Base-by-base conservation (phyloP, 2,797 vertebrate genomes). In the Selene dorsalis region DNA sequence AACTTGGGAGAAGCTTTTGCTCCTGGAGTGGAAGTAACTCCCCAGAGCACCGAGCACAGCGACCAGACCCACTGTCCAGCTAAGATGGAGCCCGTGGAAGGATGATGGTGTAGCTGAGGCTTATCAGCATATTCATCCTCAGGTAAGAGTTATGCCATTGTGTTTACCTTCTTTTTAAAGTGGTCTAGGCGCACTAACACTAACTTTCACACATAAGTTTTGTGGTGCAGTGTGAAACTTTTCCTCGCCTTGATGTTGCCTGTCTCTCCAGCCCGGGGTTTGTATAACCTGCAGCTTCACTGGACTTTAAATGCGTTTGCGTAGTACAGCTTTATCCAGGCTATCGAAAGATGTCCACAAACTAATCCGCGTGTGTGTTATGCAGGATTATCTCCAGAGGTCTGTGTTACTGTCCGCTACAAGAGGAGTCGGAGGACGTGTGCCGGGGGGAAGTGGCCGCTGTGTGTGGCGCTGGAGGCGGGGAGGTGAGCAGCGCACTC, bases 291-390 rank as follows among this genome's bases (percentile, higher is more conserved):
- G 58, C 64, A 38, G 63, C 74, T n/a, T 20, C 24, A n/a, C 4
- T 7, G 18, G 30, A 20, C 56, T 16, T 13, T 30, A 45, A 20
- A 4, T 53, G 50, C 16, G 71, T 64, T 39, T 52, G 73, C 28
- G 38, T 22, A 11, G 38, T n/a, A 2, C 45, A 16, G 14, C 10
- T 79, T 65, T 17, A 74, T 55, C 48, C 55, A 45, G 47, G 7
- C 59, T 45, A 41, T 80, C 57, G 69, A 41, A 73, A n/a, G 48
- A 56, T 65, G 60, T 48, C 41, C 17, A 45, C 17, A 39, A 14
- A 12, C 45, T 87, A 80, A 91, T 84, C 88, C 63, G 47, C 9
- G 28, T 47, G 69, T 84, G 68, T 75, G 58, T 74, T 69, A n/a
- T 83, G 69, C 69, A 83, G 76, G 84, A 63, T 82, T 57, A 81